These are phyloP conservation scores for Dryobates pubescens DNA, from an alignment of 2,797 vertebrate species.

Conservation along the genomic window DNA sequence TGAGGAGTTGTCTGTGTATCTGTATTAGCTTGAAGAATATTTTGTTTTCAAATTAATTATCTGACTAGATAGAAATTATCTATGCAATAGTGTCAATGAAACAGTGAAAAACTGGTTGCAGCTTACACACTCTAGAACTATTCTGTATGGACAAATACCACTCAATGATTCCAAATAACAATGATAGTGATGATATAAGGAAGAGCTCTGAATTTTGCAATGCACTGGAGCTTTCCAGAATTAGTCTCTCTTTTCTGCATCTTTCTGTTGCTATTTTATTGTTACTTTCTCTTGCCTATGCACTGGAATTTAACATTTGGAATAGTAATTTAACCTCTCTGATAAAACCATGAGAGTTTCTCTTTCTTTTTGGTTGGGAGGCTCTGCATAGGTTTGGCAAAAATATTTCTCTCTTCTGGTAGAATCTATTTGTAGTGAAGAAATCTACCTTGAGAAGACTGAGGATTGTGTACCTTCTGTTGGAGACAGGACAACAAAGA, in stretches of 20 bases:
- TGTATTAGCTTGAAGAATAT: background rate
- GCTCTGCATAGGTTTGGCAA: background rate
- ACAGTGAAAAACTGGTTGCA: conserved; percentile 32
- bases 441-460: background rate
- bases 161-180: conserved; percentile 29
- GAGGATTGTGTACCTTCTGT: background rate
- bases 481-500: background rate
- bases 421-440: background rate
- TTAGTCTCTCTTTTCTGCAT: background rate
- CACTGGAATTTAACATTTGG: conserved; percentile 7
- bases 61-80: conserved; percentile 4
- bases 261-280: conserved; percentile 4
- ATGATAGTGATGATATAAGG: background rate
- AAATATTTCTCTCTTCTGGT: background rate
- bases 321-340: conserved; percentile 37
- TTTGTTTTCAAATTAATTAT: conserved; percentile 19
- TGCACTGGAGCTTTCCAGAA: background rate
- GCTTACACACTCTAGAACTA: conserved; percentile 3
- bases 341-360: background rate
- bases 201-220: conserved; percentile 21
- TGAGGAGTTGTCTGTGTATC: background rate
- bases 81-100: conserved; percentile 27
- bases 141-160: conserved; percentile 18
- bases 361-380: background rate
- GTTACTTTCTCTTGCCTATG: background rate